Evolutionary conservation across 2,888 invertebrate genomes (phyloP).

Genomic region (Hermaeophaga mercurialis): DNA sequence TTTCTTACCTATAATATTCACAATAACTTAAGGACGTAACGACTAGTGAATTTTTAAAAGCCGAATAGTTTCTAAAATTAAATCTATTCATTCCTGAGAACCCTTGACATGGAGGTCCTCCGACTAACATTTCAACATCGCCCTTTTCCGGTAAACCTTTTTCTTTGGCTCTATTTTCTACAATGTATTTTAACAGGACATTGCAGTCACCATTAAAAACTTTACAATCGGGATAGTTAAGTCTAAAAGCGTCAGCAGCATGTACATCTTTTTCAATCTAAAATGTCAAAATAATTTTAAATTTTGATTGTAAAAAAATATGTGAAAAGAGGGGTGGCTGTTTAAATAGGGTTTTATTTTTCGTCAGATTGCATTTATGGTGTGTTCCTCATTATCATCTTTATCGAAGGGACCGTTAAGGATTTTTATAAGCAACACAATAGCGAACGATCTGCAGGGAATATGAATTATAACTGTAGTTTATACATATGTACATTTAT

Average conservation of each 20-base stretch:
- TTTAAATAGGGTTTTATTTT: no score
- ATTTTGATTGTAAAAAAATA: background rate
- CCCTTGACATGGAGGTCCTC: constrained; percentile 89
- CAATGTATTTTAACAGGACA: constrained; percentile 67
- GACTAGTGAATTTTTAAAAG: constrained; percentile 84
- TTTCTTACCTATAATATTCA: constrained; percentile 77
- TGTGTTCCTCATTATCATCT: no score
- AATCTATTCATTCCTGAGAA: constrained; percentile 91
- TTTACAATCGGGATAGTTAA: constrained; percentile 73
- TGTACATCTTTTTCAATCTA: constrained; percentile 75
- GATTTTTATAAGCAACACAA: no score
- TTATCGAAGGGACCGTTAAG: no score
- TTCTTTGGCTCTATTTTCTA: constrained; percentile 60
- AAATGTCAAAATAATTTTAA: no score
- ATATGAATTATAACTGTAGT: no score
- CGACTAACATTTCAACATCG: constrained; percentile 82
- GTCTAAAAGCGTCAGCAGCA: constrained; percentile 78
- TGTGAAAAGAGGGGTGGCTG: no score
- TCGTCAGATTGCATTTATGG: no score
- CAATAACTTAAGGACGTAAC: constrained; percentile 83
- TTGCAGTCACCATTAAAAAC: constrained; percentile 88
- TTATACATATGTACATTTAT: no score
- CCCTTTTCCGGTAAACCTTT: constrained; percentile 70
- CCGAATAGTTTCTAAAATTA: constrained; percentile 81
- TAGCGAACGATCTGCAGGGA: no score